These are phyloP conservation scores for Cynopterus brachyotis DNA, from an alignment of 2,113 vertebrate genomes.

Conservation along the genomic window DNA sequence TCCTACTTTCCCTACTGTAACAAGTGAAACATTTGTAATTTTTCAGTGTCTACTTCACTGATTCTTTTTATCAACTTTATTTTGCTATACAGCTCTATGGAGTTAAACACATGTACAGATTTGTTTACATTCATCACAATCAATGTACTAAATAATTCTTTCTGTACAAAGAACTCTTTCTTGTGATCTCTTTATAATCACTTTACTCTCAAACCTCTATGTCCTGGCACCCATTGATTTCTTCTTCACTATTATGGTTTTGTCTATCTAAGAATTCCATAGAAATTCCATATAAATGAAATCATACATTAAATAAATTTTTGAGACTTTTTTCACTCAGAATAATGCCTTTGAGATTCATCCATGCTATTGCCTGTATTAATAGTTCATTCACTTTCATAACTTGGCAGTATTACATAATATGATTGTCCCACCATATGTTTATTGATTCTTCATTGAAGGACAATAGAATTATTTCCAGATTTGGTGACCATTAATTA, in stretches of 20 bases:
- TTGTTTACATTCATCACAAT: background rate
- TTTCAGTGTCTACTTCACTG: background rate
- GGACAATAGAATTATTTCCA: background rate
- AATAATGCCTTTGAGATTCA: background rate
- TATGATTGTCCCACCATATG: fast-evolving
- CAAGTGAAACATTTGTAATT: background rate
- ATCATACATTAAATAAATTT: background rate
- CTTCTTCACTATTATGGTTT: background rate
- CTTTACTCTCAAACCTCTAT: fast-evolving
- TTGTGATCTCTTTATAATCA: background rate
- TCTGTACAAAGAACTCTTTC: background rate
- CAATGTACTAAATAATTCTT: background rate
- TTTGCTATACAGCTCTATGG: background rate
- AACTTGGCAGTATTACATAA: background rate
- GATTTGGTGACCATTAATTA: background rate
- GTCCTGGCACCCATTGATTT: background rate
- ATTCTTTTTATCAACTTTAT: background rate
- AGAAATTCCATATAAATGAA: background rate
- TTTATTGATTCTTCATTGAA: background rate
- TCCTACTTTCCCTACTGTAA: background rate
- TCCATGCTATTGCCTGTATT: background rate
- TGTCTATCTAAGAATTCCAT: background rate
- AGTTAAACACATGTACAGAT: background rate
- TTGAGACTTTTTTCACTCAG: background rate
- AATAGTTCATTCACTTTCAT: background rate